Conservation (phyloP, 2,797 vertebrate genomes). For the Neopelma chrysocephalum region DNA sequence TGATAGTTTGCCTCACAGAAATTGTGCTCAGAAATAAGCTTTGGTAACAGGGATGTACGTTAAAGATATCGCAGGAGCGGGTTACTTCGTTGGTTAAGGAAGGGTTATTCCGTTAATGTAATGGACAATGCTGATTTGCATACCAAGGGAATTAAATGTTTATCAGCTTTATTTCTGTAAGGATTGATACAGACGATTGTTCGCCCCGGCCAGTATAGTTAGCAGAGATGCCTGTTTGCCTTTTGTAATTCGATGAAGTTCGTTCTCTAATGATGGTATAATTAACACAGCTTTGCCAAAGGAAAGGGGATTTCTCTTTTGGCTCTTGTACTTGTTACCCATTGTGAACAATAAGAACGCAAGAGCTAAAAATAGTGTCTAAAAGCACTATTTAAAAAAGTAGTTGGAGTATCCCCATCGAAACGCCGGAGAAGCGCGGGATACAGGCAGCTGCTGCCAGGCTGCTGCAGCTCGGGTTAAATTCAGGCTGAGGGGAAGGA, state of each 20-base stretch:
- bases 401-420: background rate
- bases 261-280: background rate
- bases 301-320: conserved; percentile 24
- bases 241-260: background rate
- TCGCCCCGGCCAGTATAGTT: background rate
- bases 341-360: background rate
- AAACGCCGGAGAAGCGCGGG: fast-evolving
- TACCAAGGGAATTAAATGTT: background rate
- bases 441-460: background rate
- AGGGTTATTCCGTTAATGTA: background rate
- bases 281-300: background rate
- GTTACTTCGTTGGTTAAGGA: background rate
- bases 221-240: background rate
- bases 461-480: background rate
- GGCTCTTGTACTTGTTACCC: background rate
- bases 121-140: background rate
- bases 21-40: background rate
- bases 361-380: background rate
- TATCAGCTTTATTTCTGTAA: background rate
- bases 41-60: background rate
- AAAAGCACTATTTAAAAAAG: background rate
- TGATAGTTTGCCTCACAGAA: background rate
- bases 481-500: background rate
- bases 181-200: background rate
- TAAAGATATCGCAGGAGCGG: background rate